Base-by-base conservation (phyloP, 2,797 vertebrate species). In the Chaenodraco wilsoni region DNA sequence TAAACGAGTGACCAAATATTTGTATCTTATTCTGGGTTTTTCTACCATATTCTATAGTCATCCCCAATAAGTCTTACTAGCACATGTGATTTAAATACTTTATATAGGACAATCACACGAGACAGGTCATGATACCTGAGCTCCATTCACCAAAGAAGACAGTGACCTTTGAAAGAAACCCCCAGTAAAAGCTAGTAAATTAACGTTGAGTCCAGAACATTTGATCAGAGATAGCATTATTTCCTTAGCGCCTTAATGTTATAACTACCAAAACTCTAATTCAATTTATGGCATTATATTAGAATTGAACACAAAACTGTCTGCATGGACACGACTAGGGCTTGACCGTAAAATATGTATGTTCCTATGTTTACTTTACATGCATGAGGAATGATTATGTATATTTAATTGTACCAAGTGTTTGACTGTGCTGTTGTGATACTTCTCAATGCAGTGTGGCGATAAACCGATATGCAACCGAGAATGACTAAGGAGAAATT, bases 371-470 rank as follows among this genome's bases (percentile, higher is more conserved):
- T 64, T 44, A 27, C 27, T 19, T 43, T 46, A 27, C 33, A 44
- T 52, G 40, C 21, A n/a, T 6, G 21, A 9, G 67, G 2, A 46
- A 21, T 37, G 33, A 15, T 37, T 65, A 76, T 72, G 33, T 45
- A 69, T 61, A 73, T 65, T 78, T 70, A 41, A 72, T 60, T 23
- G 48, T 27, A 69, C 33, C 64, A 67, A 68, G 54, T 72, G 69
- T 70, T 77, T 56, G n/a, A 59, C 43, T 59, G 21, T 46, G 45
- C n/a, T 23, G 40, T 69, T 71, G 54, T 77, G 66, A 37, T 37
- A 37, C 33, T 50, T 58, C 69, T 56, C 10, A 23, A 52, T 60
- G 44, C 73, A 51, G 74, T 10, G 61, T 4, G 5, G 58, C 3
- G 41, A 76, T 62, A 57, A 78, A 72, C 68, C 65, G 56, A 61